These are phyloP conservation scores for Agrochola circellaris DNA, from an alignment of 2,888 invertebrate genomes.

Conservation along the genomic window DNA sequence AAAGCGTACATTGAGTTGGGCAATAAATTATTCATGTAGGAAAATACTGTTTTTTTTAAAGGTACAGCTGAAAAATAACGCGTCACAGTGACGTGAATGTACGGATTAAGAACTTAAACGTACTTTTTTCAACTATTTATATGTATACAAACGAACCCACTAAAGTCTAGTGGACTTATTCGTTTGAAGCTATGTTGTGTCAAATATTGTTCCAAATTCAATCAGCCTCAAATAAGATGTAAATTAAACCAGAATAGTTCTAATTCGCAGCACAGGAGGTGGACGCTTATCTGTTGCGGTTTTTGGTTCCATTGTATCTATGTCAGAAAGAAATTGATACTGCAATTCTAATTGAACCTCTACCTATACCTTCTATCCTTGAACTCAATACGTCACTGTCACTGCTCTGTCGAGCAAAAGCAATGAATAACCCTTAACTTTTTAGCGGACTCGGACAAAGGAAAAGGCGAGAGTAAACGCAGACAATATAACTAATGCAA, in stretches of 20 bases:
- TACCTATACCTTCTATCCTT: constrained; percentile 22
- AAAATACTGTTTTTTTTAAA: constrained; percentile 32
- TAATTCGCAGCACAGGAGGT: neutral
- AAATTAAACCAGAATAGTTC: neutral
- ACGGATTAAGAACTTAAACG: neutral
- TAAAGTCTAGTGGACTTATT: neutral
- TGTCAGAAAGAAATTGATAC: constrained; percentile 1
- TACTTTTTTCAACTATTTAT: neutral
- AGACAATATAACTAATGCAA: constrained; percentile 68
- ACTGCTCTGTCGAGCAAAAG: neutral
- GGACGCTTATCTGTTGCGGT: neutral
- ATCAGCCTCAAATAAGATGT: neutral
- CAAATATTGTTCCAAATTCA: neutral
- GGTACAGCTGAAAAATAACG: constrained; percentile 8
- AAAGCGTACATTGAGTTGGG: constrained; percentile 46
- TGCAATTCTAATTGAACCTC: neutral
- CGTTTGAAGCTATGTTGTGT: neutral
- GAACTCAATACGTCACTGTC: constrained; percentile 43
- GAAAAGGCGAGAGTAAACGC: constrained; percentile 39
- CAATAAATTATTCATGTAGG: constrained; percentile 48
- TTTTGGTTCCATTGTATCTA: neutral
- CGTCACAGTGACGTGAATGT: constrained; percentile 11
- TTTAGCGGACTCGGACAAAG: constrained; percentile 43
- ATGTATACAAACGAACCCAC: neutral
- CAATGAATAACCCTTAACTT: constrained; percentile 35